These are phyloP conservation scores for Turdus rufiventris DNA, from an alignment of 2,113 vertebrate genomes.

Conservation along the genomic window DNA sequence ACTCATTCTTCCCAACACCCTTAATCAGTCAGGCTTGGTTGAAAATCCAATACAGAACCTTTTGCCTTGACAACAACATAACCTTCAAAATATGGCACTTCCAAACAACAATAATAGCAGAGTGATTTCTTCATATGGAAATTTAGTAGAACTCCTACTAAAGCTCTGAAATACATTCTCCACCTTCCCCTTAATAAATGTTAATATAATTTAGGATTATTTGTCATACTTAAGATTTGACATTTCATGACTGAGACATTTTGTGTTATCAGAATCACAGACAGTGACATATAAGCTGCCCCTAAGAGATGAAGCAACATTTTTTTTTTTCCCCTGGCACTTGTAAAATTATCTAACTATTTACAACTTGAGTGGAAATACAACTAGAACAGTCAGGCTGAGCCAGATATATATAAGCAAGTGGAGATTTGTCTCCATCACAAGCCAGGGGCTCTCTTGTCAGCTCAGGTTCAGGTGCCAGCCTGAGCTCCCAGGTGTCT, in stretches of 20 bases:
- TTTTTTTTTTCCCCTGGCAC: neutral
- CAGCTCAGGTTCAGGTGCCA: neutral
- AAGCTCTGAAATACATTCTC: neutral
- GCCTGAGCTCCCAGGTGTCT: neutral
- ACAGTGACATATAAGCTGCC: neutral
- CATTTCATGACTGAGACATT: slow-evolving; percentile 8
- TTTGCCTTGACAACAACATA: slow-evolving; percentile 73
- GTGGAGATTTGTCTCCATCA: neutral
- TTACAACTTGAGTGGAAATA: neutral
- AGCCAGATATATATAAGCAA: neutral
- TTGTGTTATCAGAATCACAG: neutral
- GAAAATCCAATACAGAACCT: slow-evolving; percentile 76
- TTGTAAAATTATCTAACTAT: neutral
- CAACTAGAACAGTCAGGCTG: neutral
- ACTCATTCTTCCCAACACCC: slow-evolving; percentile 76
- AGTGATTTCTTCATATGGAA: neutral
- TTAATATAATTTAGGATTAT: slow-evolving; percentile 18
- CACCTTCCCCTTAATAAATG: slow-evolving; percentile 33
- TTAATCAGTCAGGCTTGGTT: slow-evolving; percentile 79
- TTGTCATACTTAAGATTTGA: neutral
- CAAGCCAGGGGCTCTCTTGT: neutral
- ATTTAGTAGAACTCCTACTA: slow-evolving; percentile 3
- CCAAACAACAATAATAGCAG: slow-evolving; percentile 20
- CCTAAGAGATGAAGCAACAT: neutral
- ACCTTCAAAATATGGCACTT: slow-evolving; percentile 70